A percentile compares a stretch with the other conserved stretches of the same genome.
These are phyloP conservation scores for Xenopus borealis DNA, from an alignment of 2,113 vertebrate species.

Conservation along the genomic window DNA sequence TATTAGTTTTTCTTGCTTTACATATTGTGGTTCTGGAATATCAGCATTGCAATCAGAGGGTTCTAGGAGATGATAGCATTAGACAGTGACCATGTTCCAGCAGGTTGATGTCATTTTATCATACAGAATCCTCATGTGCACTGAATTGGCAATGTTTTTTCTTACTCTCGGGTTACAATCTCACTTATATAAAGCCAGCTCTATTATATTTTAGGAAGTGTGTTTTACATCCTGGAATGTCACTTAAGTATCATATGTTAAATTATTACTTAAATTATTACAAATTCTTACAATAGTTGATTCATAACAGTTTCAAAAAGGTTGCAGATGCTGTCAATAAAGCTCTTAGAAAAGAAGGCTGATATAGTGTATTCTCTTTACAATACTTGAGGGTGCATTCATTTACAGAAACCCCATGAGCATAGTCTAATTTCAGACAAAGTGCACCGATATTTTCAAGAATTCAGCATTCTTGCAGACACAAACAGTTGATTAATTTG, in stretches of 20 bases:
- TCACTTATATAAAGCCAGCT: slow-evolving; percentile 6
- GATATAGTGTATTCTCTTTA: no score
- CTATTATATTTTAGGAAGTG: slow-evolving; percentile 23
- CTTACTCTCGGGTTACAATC: slow-evolving; percentile 20
- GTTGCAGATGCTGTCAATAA: background rate
- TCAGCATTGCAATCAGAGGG: slow-evolving; percentile 1
- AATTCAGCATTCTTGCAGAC: no score
- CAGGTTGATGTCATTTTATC: slow-evolving; percentile 19
- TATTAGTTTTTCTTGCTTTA: background rate
- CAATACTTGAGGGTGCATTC: no score
- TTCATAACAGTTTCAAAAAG: slow-evolving; percentile 1
- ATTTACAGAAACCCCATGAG: no score
- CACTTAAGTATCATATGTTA: slow-evolving; percentile 20
- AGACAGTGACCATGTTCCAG: slow-evolving; percentile 17
- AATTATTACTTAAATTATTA: background rate
- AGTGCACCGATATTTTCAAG: no score
- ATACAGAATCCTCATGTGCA: slow-evolving; percentile 21
- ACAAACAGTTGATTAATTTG: no score
- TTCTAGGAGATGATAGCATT: slow-evolving; percentile 13
- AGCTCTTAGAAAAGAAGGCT: no score
- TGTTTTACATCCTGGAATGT: slow-evolving; percentile 27
- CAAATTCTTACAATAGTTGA: background rate
- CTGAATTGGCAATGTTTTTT: slow-evolving; percentile 27
- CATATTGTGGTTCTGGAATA: slow-evolving; percentile 1
- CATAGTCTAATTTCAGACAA: no score